phyloP scores from a whole-genome alignment of 1,140 invertebrate genomes.

The Teleogryllus occipitalis region DNA sequence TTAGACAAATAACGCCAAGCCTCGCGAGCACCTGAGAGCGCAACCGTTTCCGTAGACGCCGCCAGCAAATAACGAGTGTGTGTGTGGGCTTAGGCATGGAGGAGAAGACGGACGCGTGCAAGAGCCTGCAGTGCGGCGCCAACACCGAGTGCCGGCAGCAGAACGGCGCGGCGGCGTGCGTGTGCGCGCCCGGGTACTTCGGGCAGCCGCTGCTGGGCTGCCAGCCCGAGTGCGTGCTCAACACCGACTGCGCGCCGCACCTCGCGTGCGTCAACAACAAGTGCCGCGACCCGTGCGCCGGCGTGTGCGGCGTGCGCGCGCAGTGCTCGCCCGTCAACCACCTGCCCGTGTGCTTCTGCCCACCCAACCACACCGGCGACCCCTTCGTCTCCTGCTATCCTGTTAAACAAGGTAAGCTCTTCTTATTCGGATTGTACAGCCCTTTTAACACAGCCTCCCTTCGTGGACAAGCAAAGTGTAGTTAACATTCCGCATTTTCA shows the following conservation, averaged over 20 bases:
- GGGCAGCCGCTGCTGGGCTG: slow-evolving; percentile 68
- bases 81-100: slow-evolving; percentile 26
- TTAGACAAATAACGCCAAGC: too few relatives aligned
- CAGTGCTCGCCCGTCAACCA: slow-evolving; percentile 69
- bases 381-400: slow-evolving; percentile 65
- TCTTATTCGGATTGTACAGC: too few relatives aligned
- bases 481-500: too few relatives aligned
- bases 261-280: slow-evolving; percentile 68
- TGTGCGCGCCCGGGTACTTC: slow-evolving; percentile 55
- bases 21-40: too few relatives aligned
- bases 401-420: slow-evolving; percentile 31
- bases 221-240: slow-evolving; percentile 67
- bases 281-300: slow-evolving; percentile 67
- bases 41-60: too few relatives aligned
- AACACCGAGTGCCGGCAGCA: slow-evolving; percentile 62
- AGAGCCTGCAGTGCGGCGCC: slow-evolving; percentile 59
- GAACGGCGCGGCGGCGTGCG: slow-evolving; percentile 49
- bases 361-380: slow-evolving; percentile 61
- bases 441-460: too few relatives aligned
- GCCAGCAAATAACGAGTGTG: too few relatives aligned
- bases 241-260: slow-evolving; percentile 60
- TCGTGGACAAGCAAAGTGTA: too few relatives aligned
- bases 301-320: slow-evolving; percentile 67
- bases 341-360: slow-evolving; percentile 68
- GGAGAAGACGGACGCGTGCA: slow-evolving; percentile 51